These are phyloP conservation scores for Limnephilus marmoratus DNA, from an alignment of 2,888 invertebrate genomes.

Conservation along the genomic window DNA sequence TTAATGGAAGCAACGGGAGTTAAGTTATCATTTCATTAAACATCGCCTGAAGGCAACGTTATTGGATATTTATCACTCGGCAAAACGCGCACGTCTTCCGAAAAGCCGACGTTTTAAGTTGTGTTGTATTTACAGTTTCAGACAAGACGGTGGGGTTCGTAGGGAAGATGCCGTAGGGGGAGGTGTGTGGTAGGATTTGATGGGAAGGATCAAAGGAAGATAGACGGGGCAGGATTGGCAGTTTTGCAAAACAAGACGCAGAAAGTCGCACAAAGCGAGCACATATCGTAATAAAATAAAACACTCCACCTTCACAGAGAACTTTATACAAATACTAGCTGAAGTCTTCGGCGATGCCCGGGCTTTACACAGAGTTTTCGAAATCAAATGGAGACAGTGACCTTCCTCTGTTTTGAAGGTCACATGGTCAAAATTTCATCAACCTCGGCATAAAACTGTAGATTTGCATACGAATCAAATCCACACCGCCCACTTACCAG, in stretches of 20 bases:
- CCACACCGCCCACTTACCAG: no score
- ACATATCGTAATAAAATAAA: not conserved
- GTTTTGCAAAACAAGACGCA: not conserved
- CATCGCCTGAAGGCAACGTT: conserved; percentile 32
- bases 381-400: no score
- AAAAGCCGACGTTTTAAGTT: conserved; percentile 25
- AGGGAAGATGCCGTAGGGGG: not conserved
- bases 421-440: no score
- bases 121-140: conserved; percentile 16
- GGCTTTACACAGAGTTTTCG: no score
- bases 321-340: no score
- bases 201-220: conserved; percentile 14
- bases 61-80: conserved; percentile 11
- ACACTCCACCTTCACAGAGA: no score
- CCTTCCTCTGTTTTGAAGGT: no score
- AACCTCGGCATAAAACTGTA: no score
- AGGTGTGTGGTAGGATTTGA: not conserved
- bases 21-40: conserved; percentile 40
- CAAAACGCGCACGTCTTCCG: conserved; percentile 30
- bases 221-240: not conserved
- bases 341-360: no score
- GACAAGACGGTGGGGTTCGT: not conserved
- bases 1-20: not conserved
- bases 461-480: no score
- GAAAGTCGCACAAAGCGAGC: not conserved